Evolutionary conservation across 2,888 invertebrate species (phyloP), one percentile per base, ranked within the genome.

Genomic region (Gnatocerus cornutus): DNA sequence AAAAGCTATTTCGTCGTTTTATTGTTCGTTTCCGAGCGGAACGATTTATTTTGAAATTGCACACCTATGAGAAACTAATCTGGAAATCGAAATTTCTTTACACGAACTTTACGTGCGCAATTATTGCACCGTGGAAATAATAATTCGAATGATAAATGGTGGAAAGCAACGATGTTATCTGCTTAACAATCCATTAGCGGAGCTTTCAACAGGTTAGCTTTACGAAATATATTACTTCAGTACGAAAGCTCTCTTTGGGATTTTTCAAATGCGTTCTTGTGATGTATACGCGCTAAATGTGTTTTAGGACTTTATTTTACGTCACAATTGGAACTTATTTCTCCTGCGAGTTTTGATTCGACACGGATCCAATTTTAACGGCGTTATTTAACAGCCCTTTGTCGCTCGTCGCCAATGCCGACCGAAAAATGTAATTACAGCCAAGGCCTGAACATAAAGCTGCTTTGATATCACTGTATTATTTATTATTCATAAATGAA

Each of bases 131-230:
- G 29, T 56, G 59, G 67, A 74, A 74, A 74, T 73, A 75, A 73
- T 73, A 73, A 73, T 74, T 71, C 69, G 52, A 69, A 73, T 74
- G 73, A 75, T 75, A 71, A 75, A 75, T 75, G 73, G 69, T 41
- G 63, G 41, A 71, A 71, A 67, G 63, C 69, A 43, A 67, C 65
- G 73, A 73, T 74, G 71, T 71, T 75, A 75, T 75, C 73, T 71
- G 70, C 70, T 73, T 73, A 75, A 75, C 75, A 73, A 75, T 75
- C 75, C 75, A 75, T 75, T 74, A 75, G 73, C 69, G 73, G 65
- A 41, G 71, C 73, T 68, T 70, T 73, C 75, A 75, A 75, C 75
- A 75, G 73, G 75, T 75, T 71, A 75, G 68, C 75, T 74, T 71
- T 66, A 61, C 69, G 70, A 72, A 75, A 73, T 75, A 70, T 71